These are phyloP conservation scores for Chrysaora quinquecirrha DNA, from an alignment of 30 jellyfish, hydroid and myxozoan species.

Conservation along the genomic window DNA sequence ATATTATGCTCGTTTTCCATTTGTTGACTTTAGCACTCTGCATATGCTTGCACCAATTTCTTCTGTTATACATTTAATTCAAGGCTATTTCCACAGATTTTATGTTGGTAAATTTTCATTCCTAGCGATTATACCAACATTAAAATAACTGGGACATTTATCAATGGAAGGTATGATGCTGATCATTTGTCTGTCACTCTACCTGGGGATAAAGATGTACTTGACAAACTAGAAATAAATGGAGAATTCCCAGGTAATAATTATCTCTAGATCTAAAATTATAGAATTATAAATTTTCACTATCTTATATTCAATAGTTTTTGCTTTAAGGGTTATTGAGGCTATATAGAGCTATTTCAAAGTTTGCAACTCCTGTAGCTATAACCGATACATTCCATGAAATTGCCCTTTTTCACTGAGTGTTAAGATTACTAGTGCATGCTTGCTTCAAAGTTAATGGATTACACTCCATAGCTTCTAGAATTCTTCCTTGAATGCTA, in stretches of 20 bases:
- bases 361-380: slow-evolving; percentile 1
- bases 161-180: slow-evolving; percentile 9
- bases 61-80: background rate
- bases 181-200: slow-evolving; percentile 14
- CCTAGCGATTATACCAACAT: slow-evolving; percentile 6
- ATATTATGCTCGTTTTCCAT: background rate
- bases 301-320: background rate
- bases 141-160: slow-evolving; percentile 5
- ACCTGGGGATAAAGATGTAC: slow-evolving; percentile 11
- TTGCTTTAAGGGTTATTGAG: background rate
- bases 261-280: background rate
- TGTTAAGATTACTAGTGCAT: background rate
- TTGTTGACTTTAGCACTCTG: background rate
- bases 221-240: slow-evolving; percentile 7
- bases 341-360: background rate
- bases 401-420: background rate
- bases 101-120: slow-evolving; percentile 2
- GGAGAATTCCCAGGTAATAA: slow-evolving; percentile 16
- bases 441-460: background rate
- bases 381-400: background rate
- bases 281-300: background rate
- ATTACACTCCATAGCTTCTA: background rate
- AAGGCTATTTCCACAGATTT: slow-evolving; percentile 11
- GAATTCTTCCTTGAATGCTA: background rate
- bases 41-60: background rate